phyloP scores from a whole-genome alignment of 1,140 invertebrate genomes.

The Drosophila murphyi region DNA sequence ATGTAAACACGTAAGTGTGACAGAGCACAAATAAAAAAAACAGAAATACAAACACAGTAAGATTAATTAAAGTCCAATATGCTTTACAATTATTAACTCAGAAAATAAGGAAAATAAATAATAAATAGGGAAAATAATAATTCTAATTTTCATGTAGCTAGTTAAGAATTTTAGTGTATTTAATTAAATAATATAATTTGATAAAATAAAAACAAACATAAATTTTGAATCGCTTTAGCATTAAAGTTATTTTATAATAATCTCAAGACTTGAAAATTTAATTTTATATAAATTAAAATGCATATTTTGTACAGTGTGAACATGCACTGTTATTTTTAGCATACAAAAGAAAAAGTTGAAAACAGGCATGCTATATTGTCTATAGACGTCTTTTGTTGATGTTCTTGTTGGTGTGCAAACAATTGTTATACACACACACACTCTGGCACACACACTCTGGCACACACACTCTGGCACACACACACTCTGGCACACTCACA shows the following conservation, averaged over 20 bases:
- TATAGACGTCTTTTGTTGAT: neutral
- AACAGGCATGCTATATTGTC: slow-evolving; percentile 28
- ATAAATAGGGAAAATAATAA: no score
- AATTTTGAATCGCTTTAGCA: no score
- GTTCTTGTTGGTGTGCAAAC: neutral
- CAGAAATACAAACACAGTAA: neutral
- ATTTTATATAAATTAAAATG: neutral
- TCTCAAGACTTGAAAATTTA: no score
- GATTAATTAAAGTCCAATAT: no score
- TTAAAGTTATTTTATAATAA: no score
- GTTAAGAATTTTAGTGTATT: no score
- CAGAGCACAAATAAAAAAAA: neutral
- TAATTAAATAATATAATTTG: no score
- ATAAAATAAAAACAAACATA: no score
- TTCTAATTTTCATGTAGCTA: no score
- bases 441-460: slow-evolving; percentile 41
- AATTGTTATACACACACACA: slow-evolving; percentile 24
- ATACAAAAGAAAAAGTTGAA: slow-evolving; percentile 11
- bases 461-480: slow-evolving; percentile 41
- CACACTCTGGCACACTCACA: slow-evolving; percentile 24
- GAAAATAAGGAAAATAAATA: no score
- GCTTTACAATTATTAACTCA: no score
- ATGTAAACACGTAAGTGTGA: no score
- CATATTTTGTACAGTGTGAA: neutral
- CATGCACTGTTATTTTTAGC: slow-evolving; percentile 5